Percentiles rank a stretch among this genome's conserved stretches.
Conservation (phyloP, 2,888 invertebrate species). For the Mythimna pallens region DNA sequence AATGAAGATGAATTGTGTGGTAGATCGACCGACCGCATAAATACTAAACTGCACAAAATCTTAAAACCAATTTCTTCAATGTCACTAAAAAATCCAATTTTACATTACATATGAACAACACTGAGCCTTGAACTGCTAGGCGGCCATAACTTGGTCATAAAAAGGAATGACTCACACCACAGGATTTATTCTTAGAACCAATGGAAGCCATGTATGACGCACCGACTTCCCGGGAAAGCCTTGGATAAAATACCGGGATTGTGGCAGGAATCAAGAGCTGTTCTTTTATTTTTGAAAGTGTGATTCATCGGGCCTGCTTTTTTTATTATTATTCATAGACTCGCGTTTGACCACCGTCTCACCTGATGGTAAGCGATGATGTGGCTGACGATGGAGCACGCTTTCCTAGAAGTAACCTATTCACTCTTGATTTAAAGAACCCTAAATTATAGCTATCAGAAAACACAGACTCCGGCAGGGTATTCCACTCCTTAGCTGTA, state of each 20-base stretch:
- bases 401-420: too few species aligned
- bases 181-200: conserved; percentile 56
- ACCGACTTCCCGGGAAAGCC: conserved; percentile 58
- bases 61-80: conserved; percentile 3
- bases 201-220: conserved; percentile 53
- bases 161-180: conserved; percentile 52
- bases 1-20: neutral
- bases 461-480: too few species aligned
- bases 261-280: conserved; percentile 19
- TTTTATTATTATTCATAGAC: too few species aligned
- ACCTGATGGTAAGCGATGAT: too few species aligned
- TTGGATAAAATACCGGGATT: conserved; percentile 44
- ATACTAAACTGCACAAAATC: neutral
- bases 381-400: too few species aligned
- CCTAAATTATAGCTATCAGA: too few species aligned
- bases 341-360: too few species aligned
- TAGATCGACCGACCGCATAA: too few species aligned
- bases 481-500: too few species aligned
- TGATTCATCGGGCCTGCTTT: conserved; percentile 26
- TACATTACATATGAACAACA: conserved; percentile 17
- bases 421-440: too few species aligned
- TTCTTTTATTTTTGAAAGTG: conserved; percentile 21
- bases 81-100: conserved; percentile 35
- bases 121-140: conserved; percentile 49
- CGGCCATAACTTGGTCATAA: conserved; percentile 44